Base-by-base conservation (phyloP, 2,113 vertebrate species). In the Colossoma macropomum region DNA sequence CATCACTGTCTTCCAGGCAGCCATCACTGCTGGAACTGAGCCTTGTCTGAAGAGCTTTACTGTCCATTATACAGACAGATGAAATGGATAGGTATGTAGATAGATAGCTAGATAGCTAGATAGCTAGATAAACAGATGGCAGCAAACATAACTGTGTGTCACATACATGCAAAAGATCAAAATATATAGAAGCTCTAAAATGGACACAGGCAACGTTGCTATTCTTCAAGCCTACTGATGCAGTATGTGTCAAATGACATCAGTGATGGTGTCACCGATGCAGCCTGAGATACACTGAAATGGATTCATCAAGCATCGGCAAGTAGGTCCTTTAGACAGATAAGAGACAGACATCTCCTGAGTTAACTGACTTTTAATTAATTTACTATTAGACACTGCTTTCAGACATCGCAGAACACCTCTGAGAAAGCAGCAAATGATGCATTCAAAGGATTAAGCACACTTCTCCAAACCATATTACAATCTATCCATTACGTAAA, bases 1-100 rank as follows among this genome's bases (percentile, higher is more conserved):
- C 13, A 73, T 79, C 50, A 76, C 38, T 59, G 59, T 78, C 78
- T 85, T 85, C 34, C 63, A 79, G 77, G 32, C 75, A 74, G 70
- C 21, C 38, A 74, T 82, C 69, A 45, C 41, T 78, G 52, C 69
- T 50, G 68, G 56, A 83, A 63, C 74, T 74, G 56, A 70, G 74
- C 34, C 28, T 73, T 25, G 12, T 21, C 45, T 45, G 41, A 71
- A 65, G 60, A 80, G 48, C 71, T 60, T 6, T 52, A 23, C 68
- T 70, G 41, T 75, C 50, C 69, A 74, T 79, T 70, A 68, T 16
- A 56, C 5, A 66, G 38, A 75, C 38, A 70, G 56, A 59, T 59
- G 7, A 0, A 17, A 54, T 3, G 17, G 52, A 54, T 17, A 54
- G 8, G 25, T 45, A 19, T n/a, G 32, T 54, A 54, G 52, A 54